phyloP scores from a whole-genome alignment of 2,888 invertebrate species.

The Tolmerus cingulatus region DNA sequence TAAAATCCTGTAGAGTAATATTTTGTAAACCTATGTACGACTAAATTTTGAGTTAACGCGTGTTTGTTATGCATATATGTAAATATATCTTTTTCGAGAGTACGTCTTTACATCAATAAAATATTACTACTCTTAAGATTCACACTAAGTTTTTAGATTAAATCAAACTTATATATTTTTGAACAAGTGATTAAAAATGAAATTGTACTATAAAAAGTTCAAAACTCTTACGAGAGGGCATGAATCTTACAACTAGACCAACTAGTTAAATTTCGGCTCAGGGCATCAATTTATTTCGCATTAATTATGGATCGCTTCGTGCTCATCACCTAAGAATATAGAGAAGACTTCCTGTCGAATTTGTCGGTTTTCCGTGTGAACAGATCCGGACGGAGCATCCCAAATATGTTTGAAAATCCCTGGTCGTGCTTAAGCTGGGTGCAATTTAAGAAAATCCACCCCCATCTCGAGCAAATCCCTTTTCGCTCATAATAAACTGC shows the following conservation, averaged over 20 bases:
- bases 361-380: not conserved
- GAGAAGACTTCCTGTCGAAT: not conserved
- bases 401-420: not conserved
- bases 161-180: too few relatives aligned
- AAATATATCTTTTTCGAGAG: too few relatives aligned
- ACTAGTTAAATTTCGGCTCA: not conserved
- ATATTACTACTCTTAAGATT: too few relatives aligned
- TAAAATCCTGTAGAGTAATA: too few relatives aligned
- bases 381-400: not conserved
- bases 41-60: too few relatives aligned
- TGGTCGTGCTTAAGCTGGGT: not conserved
- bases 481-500: constrained; percentile 8
- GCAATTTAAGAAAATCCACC: not conserved
- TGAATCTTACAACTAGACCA: not conserved
- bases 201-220: too few relatives aligned
- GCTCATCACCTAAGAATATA: not conserved
- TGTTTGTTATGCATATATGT: too few relatives aligned
- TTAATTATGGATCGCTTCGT: not conserved
- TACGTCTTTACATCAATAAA: too few relatives aligned
- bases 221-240: too few relatives aligned
- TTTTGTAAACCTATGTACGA: too few relatives aligned
- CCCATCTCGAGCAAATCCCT: not conserved
- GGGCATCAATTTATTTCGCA: not conserved
- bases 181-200: too few relatives aligned
- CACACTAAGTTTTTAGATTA: too few relatives aligned